A percentile compares a stretch with the other conserved stretches of the same genome.
These are phyloP conservation scores for Platalea minor DNA, from an alignment of 2,797 vertebrate species.

Conservation along the genomic window DNA sequence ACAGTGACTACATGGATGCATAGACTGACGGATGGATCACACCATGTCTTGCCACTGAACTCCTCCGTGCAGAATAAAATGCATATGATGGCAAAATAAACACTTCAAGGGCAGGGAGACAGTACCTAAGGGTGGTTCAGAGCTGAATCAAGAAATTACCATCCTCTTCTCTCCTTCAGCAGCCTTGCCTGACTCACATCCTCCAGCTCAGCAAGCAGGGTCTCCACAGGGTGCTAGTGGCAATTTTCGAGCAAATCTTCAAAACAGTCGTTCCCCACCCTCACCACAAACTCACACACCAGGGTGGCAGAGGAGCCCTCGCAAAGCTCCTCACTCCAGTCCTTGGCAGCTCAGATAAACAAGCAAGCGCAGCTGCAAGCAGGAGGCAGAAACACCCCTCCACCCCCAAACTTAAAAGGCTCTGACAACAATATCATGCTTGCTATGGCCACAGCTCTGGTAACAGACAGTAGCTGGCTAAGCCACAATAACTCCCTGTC, in stretches of 20 bases:
- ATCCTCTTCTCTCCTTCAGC: neutral
- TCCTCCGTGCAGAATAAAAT: neutral
- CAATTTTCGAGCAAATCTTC: neutral
- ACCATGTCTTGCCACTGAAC: neutral
- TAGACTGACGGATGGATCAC: neutral
- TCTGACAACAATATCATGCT: neutral
- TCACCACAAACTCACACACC: neutral
- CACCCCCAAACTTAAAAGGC: neutral
- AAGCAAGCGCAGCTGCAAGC: neutral
- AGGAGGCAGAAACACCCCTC: neutral
- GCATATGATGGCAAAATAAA: neutral
- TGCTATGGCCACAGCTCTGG: neutral
- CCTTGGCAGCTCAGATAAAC: neutral
- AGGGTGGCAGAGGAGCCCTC: neutral
- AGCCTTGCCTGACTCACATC: neutral
- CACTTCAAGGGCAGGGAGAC: neutral
- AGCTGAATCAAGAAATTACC: neutral
- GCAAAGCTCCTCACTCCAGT: neutral
- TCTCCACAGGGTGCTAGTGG: neutral
- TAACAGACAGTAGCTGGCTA: neutral
- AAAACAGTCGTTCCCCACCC: neutral
- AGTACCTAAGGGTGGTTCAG: neutral
- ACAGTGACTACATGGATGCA: accelerated
- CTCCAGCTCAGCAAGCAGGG: neutral
- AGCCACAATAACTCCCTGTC: neutral